Evolutionary conservation across 2,888 invertebrate genomes (phyloP), one percentile per base, ranked within the genome.

Genomic region (Pecten maximus): DNA sequence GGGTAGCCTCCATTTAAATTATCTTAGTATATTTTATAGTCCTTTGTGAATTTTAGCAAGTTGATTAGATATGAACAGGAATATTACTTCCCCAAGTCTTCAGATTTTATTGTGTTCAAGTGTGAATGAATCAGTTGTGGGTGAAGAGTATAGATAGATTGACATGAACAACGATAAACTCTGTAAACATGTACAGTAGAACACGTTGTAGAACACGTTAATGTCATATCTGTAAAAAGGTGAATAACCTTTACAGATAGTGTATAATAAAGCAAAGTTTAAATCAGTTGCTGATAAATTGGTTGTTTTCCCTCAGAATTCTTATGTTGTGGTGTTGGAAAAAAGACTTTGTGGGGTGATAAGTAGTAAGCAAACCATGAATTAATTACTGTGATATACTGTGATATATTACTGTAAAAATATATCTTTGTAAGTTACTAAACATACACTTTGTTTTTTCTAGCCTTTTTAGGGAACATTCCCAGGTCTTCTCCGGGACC

Each of bases 381-480:
- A n/a, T n/a, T n/a, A n/a, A n/a, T n/a, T n/a, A n/a, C n/a, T n/a
- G n/a, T n/a, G n/a, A n/a, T n/a, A n/a, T n/a, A n/a, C n/a, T n/a
- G n/a, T n/a, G n/a, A n/a, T n/a, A n/a, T n/a, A n/a, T n/a, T n/a
- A n/a, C n/a, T n/a, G n/a, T n/a, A n/a, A n/a, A n/a, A n/a, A n/a
- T n/a, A n/a, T n/a, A n/a, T n/a, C n/a, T n/a, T 54, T 40, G 23
- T 23, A 6, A 86, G 40, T 90, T 23, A 35, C 54, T 39, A 40
- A 54, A 40, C 23, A 23, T 89, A 1, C 50, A 19, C 40, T 40
- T 40, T 90, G 87, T 87, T 89, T 87, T 28, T 92, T 94, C 87
- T 93, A 94, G 94, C 93, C 44, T 93, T 93, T 87, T 90, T 94
- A 54, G 89, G 92, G 12, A 92, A 94, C 87, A 93, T 93, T 89